Base-by-base conservation (phyloP, 2,113 vertebrate species). In the Corydoras maculifer region DNA sequence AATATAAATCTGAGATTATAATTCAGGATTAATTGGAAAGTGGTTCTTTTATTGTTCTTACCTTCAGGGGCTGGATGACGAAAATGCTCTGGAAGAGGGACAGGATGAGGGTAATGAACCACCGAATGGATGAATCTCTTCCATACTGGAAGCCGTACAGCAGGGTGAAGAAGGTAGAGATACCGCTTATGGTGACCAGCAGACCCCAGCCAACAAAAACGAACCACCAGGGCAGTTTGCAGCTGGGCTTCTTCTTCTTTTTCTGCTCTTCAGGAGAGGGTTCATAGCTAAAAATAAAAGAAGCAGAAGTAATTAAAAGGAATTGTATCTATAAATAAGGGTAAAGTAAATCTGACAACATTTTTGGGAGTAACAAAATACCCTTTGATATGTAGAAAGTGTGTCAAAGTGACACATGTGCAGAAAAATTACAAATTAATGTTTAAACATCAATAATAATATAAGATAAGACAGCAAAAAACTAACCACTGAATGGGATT, bases 21-120 rank as follows among this genome's bases (percentile, higher is more conserved):
- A 14, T 53, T 12, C 51, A 51, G 13, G 4, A 32, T 65, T n/a
- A 60, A 1, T 18, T 62, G 18, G 32, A 7, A 25, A 1, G 25
- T 62, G 50, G 29, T 1, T 3, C 4, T 49, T 48, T 10, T 3
- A 4, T 62, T 63, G 31, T 12, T 8, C 13, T 62, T 15, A 72
- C 91, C 88, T 92, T 93, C 13, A 93, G 86, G 29, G 91, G 91
- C 79, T 93, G 91, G 72, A 92, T 78, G 70, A 93, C 84, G 61
- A 93, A 92, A 81, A 93, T 92, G 79, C 90, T 93, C 76, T 93
- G 86, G 76, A 93, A 88, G n/a, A 93, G 87, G 3, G 90, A 92
- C 25, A 92, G 74, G 2, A 82, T 84, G 76, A 91, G 83, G 68
- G 91, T 90, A 73, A 92, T 82, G 53, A 91, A 86, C 91, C 91